Base-by-base conservation (phyloP, 1,140 invertebrate genomes). In the Drosophila arizonae region DNA sequence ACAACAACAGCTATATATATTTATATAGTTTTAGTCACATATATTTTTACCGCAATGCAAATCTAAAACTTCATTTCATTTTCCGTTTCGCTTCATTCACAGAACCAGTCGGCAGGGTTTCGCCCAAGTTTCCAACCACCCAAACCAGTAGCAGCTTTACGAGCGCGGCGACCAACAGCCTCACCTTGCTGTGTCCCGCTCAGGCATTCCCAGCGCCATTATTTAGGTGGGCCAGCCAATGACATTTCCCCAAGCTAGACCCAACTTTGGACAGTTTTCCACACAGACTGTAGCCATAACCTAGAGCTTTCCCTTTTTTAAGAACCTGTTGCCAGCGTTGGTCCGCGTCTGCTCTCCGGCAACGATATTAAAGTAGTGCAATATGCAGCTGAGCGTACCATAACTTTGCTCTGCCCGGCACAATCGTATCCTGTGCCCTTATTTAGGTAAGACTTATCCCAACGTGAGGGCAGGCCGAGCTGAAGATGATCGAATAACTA, bases 181-280 rank as follows among this genome's bases (percentile, higher is more conserved):
- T 94, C 62, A 94, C 95, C 70, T 92, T 97, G 58, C 87, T 94
- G 48, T 96, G 95, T 90, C 94, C 94, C 51, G 95, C 95, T 11
- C 95, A 96, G 93, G 95, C 94, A 70, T 95, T 94, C 92, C 95
- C 95, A 76, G 93, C 94, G 76, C 95, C 95, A 75, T 86, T 93
- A 60, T 95, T 94, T 94, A 95, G 95, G 95, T 96, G 94, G 81
- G 90, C 90, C 43, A 66, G 43, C 71, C 58, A 62, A 63, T 72
- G 10, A 50, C 64, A 77, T 55, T 50, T 45, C 50, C 46, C 15
- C 66, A 66, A 95, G 94, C 91, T 93, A 50, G 36, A 72, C 69
- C 67, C 81, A 71, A 84, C 62, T 68, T 61, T 51, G 50, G 73
- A 13, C 33, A 33, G 28, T 30, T 30, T 10, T 3, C 5, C 10